Percentiles rank a stretch among this genome's conserved stretches.
Conservation (phyloP, 2,797 vertebrate genomes). For the Enteromius mattozi region DNA sequence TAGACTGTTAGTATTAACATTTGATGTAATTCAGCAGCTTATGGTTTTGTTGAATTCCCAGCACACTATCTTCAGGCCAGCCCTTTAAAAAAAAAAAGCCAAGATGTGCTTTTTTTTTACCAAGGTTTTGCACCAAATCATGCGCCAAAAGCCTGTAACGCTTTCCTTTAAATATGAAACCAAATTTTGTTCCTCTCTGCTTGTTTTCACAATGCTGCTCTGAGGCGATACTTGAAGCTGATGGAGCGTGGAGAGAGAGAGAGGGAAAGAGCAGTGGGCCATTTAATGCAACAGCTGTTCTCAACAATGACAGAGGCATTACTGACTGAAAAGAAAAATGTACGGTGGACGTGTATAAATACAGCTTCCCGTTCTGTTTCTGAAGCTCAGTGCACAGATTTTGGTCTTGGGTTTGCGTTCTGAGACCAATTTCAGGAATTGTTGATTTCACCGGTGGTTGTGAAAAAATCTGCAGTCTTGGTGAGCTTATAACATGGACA, state of each 20-base stretch:
- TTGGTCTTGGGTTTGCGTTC: background rate
- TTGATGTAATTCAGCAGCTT: background rate
- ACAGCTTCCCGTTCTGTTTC: background rate
- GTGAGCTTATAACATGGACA: background rate
- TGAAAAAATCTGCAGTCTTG: background rate
- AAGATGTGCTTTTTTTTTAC: background rate
- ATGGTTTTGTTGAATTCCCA: background rate
- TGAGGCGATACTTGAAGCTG: slow-evolving; percentile 42
- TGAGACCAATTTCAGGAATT: background rate
- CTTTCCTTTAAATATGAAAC: slow-evolving; percentile 63
- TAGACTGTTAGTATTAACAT: background rate
- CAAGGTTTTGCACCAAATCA: slow-evolving; percentile 24
- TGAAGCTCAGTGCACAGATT: background rate
- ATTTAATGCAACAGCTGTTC: slow-evolving; percentile 57
- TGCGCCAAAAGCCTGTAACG: slow-evolving; percentile 23
- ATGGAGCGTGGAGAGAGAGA: slow-evolving; percentile 46
- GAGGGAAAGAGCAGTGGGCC: slow-evolving; percentile 41
- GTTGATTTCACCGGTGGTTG: background rate
- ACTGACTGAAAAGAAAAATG: slow-evolving; percentile 4
- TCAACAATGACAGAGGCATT: slow-evolving; percentile 17
- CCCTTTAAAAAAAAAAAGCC: background rate
- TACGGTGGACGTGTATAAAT: background rate
- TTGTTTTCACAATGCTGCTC: slow-evolving; percentile 34
- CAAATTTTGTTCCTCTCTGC: slow-evolving; percentile 56
- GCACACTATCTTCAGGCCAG: background rate